These are phyloP conservation scores for Watsonalla cultraria DNA, from an alignment of 2,888 invertebrate genomes.

Conservation along the genomic window DNA sequence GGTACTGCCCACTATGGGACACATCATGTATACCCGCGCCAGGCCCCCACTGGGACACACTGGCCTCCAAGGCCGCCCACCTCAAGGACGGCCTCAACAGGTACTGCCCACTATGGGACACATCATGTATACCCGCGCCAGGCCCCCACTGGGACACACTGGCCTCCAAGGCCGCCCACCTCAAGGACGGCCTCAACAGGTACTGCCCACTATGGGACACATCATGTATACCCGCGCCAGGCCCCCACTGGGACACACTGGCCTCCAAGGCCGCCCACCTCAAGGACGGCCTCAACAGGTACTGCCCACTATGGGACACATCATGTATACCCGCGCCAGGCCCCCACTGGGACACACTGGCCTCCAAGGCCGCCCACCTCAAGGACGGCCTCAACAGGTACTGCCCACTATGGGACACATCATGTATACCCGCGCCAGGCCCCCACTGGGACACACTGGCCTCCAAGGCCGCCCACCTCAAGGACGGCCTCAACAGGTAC, in stretches of 20 bases:
- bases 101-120: constrained; percentile 89
- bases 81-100: constrained; percentile 95
- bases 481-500: constrained; percentile 91
- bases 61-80: constrained; percentile 92
- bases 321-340: constrained; percentile 97
- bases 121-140: constrained; percentile 97
- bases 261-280: constrained; percentile 93
- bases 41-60: constrained; percentile 97
- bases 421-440: constrained; percentile 98
- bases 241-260: constrained; percentile 96
- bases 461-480: constrained; percentile 92
- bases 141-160: constrained; percentile 96
- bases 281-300: constrained; percentile 93
- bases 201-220: constrained; percentile 89
- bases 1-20: constrained; percentile 88
- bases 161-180: constrained; percentile 91
- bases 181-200: constrained; percentile 95
- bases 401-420: constrained; percentile 90
- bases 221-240: constrained; percentile 97
- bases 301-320: constrained; percentile 89
- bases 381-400: constrained; percentile 93
- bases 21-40: constrained; percentile 96
- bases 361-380: constrained; percentile 92
- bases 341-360: constrained; percentile 96
- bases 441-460: constrained; percentile 95